A percentile compares a stretch with the other conserved stretches of the same genome.
Evolutionary conservation across 2,797 vertebrate genomes (phyloP).

Genomic region (Petrocephalus schoutedeni): DNA sequence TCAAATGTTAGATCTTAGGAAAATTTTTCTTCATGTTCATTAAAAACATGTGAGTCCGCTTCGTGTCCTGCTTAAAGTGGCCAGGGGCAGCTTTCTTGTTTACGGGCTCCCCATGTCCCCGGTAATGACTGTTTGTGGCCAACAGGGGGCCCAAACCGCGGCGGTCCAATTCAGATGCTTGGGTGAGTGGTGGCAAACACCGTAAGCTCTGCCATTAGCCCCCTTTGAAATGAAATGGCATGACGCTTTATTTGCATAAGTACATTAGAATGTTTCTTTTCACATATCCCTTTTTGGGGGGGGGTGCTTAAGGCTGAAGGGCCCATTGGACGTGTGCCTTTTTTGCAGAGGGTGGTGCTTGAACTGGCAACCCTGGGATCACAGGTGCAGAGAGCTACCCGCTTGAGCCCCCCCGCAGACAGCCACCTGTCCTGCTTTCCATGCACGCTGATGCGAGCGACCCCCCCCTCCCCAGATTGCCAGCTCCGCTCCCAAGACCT

Average conservation of each 20-base stretch:
- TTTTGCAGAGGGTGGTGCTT: neutral
- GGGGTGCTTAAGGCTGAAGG: neutral
- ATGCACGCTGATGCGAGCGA: neutral
- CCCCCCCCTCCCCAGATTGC: neutral
- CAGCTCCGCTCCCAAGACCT: neutral
- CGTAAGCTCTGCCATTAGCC: neutral
- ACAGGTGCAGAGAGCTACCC: neutral
- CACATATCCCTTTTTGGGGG: neutral
- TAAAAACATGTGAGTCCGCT: neutral
- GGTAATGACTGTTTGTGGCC: neutral
- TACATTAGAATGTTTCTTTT: neutral
- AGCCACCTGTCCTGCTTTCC: neutral
- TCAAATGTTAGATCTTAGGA: neutral
- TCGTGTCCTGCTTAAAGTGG: neutral
- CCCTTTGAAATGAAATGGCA: neutral
- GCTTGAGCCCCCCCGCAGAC: neutral
- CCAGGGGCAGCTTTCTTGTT: neutral
- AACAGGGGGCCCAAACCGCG: neutral
- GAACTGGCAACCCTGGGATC: neutral
- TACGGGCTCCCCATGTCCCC: neutral
- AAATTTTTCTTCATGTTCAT: neutral
- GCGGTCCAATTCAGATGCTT: neutral
- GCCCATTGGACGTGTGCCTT: neutral
- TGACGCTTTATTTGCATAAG: neutral
- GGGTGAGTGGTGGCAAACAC: neutral